phyloP scores from a whole-genome alignment of 2,888 invertebrate genomes.

The Chrysopilus asiliformis region DNA sequence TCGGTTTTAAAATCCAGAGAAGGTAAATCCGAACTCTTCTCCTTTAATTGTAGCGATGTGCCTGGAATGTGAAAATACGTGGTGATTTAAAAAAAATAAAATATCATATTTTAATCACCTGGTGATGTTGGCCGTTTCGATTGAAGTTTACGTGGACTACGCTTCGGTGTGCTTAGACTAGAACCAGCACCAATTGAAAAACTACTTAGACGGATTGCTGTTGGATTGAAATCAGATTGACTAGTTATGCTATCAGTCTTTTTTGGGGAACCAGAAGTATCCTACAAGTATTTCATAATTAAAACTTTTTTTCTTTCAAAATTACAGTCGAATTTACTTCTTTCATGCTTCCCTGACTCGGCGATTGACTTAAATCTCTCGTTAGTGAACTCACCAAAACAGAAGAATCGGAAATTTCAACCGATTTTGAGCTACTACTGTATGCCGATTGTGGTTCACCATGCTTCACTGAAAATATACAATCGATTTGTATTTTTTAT shows the following conservation, averaged over 20 bases:
- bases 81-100: too few species aligned
- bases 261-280: conserved; percentile 12
- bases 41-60: conserved; percentile 4
- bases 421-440: conserved; percentile 23
- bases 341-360: conserved; percentile 33
- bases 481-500: too few species aligned
- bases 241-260: conserved; percentile 21
- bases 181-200: conserved; percentile 31
- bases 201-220: conserved; percentile 35
- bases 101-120: conserved; percentile 6
- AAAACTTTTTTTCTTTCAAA: conserved; percentile 1
- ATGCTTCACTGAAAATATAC: conserved; percentile 11
- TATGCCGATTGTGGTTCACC: conserved; percentile 11
- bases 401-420: conserved; percentile 43
- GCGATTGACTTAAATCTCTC: conserved; percentile 46
- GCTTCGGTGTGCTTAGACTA: conserved; percentile 31
- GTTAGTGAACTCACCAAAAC: conserved; percentile 47
- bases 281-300: conserved; percentile 7
- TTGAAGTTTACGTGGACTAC: conserved; percentile 22
- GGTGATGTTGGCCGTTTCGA: conserved; percentile 16
- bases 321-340: conserved; percentile 13
- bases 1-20: conserved; percentile 22
- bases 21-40: conserved; percentile 5
- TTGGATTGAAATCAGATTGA: conserved; percentile 24
- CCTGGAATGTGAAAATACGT: too few species aligned